Base-by-base conservation (phyloP, 1,140 invertebrate genomes). In the Leptestheria dahalacensis region DNA sequence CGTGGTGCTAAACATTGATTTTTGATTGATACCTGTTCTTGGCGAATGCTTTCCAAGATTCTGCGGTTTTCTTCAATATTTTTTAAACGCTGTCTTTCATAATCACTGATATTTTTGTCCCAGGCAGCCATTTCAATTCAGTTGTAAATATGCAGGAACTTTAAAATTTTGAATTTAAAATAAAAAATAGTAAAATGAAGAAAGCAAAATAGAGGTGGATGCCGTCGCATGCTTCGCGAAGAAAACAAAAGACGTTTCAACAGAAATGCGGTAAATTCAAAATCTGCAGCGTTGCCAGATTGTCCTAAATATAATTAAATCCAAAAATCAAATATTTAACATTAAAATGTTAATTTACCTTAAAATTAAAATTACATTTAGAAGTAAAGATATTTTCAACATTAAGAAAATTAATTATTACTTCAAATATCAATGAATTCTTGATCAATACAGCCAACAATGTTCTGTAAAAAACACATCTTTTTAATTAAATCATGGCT, bases 11-110 rank as follows among this genome's bases (percentile, higher is more conserved):
- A n/a, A n/a, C n/a, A n/a, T n/a, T n/a, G n/a, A n/a, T n/a, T n/a
- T n/a, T n/a, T n/a, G n/a, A n/a, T n/a, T n/a, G n/a, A n/a, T 10
- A 55, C 53, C 28, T 55, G 53, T 55, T 55, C 53, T 55, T 55
- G 53, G 23, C 53, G 25, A 11, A 55, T 55, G 28, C 53, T 55
- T 41, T 55, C 53, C 4, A 55, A 18, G 12, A 55, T 55, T 26
- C 53, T 26, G n/a, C 53, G 53, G n/a, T 55, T 55, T 55, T 55
- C 53, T 10, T 55, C 53, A 12, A 55, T 15, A 18, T 55, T 55
- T 33, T 55, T 55, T 9, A 55, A 21, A 29, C 53, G 23, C 10
- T 55, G 53, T 28, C 26, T 29, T 29, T 55, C 53, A 55, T 55
- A 55, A 18, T 55, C 53, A 20, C 53, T 55, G 6, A 55, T 9